Base-by-base conservation (phyloP, 30 jellyfish, hydroid and myxozoan genomes). In the Pseudorhiza aurosa region DNA sequence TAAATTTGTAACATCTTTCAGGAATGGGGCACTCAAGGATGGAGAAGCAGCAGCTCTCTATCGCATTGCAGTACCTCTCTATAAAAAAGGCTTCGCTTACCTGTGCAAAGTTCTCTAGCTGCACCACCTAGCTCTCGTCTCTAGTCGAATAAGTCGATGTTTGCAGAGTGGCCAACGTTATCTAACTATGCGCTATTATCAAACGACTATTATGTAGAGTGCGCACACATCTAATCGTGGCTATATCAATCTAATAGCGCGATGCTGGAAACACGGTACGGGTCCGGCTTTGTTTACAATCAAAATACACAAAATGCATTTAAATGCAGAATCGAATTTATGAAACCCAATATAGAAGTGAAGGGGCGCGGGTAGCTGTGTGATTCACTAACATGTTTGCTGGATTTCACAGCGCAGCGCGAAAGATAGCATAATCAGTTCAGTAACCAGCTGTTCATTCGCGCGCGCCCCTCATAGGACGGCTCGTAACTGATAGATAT, bases 361-460 rank as follows among this genome's bases (percentile, higher is more conserved):
- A 8, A 40, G 58, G 24, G n/a, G 60, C 36, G 58, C 32, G 35
- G 36, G 32, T 5, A 12, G 56, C 59, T 24, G 59, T 35, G 77
- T 19, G 53, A n/a, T 30, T 30, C 35, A 33, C 18, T 30, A 2
- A 31, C 35, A 21, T 0, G 39, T 15, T 64, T 31, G 59, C 77
- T 64, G 71, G 72, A 70, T 26, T 45, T 70, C 83, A 70, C 83
- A 53, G 71, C 29, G 24, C 30, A 42, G 0, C 35, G 39, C 56
- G 33, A 33, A 46, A 44, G 83, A 70, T 70, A 40, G 63, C 82
- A 21, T 27, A 39, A 70, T 70, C 83, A 44, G 21, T 51, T 70
- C 15, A 70, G 56, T 58, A 43, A 31, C 32, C 71, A 70, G 83
- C 83, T 70, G 83, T 21, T 70, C n/a, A 40, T 10, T 33, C 51